phyloP scores from a whole-genome alignment of 1,140 invertebrate genomes.

The Rhopalosiphum maidis region DNA sequence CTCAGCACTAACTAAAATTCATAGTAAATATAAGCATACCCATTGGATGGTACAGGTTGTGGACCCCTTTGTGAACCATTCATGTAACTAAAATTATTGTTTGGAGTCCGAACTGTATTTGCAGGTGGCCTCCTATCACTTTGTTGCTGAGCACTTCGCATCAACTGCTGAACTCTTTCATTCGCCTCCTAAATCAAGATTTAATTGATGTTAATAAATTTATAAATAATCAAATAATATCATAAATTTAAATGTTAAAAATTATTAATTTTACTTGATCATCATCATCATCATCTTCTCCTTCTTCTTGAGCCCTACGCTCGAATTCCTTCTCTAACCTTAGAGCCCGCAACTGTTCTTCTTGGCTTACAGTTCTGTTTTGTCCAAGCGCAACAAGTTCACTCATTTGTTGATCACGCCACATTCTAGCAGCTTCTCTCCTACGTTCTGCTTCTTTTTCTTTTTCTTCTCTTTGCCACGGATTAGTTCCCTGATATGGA shows the following conservation, averaged over 20 bases:
- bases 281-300: slow-evolving; percentile 79
- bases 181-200: slow-evolving; percentile 62
- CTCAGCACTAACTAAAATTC: background rate
- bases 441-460: slow-evolving; percentile 79
- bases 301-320: slow-evolving; percentile 78
- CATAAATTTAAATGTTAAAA: background rate
- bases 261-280: slow-evolving; percentile 59
- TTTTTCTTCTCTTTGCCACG: slow-evolving; percentile 88
- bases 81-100: slow-evolving; percentile 54
- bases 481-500: slow-evolving; percentile 72
- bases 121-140: slow-evolving; percentile 61
- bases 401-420: slow-evolving; percentile 84
- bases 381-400: slow-evolving; percentile 72
- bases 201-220: background rate
- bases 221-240: background rate
- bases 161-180: slow-evolving; percentile 65
- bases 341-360: slow-evolving; percentile 83
- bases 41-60: slow-evolving; percentile 42
- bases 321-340: slow-evolving; percentile 89
- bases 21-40: slow-evolving; percentile 8
- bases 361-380: slow-evolving; percentile 78
- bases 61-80: slow-evolving; percentile 56
- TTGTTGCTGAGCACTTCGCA: slow-evolving; percentile 64
- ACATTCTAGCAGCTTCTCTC: slow-evolving; percentile 73
- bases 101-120: slow-evolving; percentile 22